Evolutionary conservation across 1,140 invertebrate genomes (phyloP), one percentile per base, ranked within the genome.

Genomic region (Heliconius eleuchia): DNA sequence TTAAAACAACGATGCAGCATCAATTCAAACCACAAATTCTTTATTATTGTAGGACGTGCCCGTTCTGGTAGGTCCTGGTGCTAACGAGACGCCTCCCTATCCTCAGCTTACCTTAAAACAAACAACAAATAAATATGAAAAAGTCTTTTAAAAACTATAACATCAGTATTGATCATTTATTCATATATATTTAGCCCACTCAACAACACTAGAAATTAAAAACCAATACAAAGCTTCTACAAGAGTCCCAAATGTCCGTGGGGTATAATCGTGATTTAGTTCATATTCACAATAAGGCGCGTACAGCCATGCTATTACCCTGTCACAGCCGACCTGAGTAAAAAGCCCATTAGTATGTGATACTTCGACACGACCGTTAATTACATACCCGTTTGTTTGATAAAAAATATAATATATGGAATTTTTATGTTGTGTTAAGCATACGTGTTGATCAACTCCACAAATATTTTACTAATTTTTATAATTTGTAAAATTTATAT

Each of bases 271-370:
- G 75, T 80, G 79, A 70, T 77, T 74, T 75, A 42, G 79, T 73
- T 77, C 79, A 30, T 77, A 77, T 73, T 80, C 79, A 30, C 74
- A 77, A 77, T 77, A 76, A 73, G 74, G 60, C 60, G 73, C 79
- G 55, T 77, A 76, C 73, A 75, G 74, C 80, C 77, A 16, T 52
- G 76, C 78, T 76, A 81, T 81, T 81, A 81, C 71, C 52, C 73
- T 81, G 80, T 78, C 80, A 75, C 18, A 78, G 46, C 42, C 39
- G 23, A 81, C 1, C 23, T n/a, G 37, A 73, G 75, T 78, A 72
- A 78, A 75, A 72, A 75, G 78, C 37, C 73, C 77, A 81, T 81
- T 78, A 81, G 72, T 18, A 37, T 77, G 71, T 73, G 73, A 75
- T 78, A 78, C 80, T 81, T 81, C 77, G 70, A 79, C 70, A 71